A percentile compares a stretch with the other conserved stretches of the same genome.
Conservation (phyloP, 2,113 vertebrate species). For the Python bivittatus region DNA sequence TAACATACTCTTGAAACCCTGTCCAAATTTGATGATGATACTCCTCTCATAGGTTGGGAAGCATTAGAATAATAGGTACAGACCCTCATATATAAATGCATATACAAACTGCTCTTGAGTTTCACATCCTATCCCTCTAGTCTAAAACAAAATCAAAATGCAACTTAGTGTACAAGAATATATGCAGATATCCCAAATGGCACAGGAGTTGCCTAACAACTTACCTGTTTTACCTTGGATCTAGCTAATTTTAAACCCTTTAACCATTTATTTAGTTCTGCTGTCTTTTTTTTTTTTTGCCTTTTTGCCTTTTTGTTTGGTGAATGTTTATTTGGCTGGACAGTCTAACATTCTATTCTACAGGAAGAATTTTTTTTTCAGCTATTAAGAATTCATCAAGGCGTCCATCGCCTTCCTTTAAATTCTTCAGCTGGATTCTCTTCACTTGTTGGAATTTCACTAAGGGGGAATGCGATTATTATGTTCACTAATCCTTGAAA, state of each 20-base stretch:
- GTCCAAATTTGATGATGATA: too few species aligned
- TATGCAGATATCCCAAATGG: not conserved
- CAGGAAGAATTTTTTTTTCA: not conserved
- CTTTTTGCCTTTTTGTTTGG: not conserved
- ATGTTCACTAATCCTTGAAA: not conserved
- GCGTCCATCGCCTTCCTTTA: not conserved
- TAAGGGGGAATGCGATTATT: not conserved
- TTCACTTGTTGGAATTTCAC: conserved; percentile 13
- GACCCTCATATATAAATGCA: too few species aligned
- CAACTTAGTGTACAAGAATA: not conserved
- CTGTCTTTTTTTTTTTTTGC: not conserved
- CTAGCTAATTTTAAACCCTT: not conserved
- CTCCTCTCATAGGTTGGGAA: too few species aligned
- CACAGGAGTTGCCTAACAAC: not conserved
- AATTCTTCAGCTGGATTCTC: conserved; percentile 16
- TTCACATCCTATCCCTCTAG: not conserved
- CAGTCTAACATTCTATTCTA: not conserved
- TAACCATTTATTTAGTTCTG: not conserved
- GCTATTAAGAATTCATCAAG: not conserved
- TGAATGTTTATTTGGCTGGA: not conserved
- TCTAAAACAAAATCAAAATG: not conserved
- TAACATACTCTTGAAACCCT: too few species aligned
- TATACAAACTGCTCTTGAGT: not conserved
- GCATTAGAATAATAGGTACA: too few species aligned
- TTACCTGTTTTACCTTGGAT: conserved; percentile 27